These are phyloP conservation scores for Crocodylus rhombifer DNA, from an alignment of 2,797 vertebrate species.

Conservation along the genomic window DNA sequence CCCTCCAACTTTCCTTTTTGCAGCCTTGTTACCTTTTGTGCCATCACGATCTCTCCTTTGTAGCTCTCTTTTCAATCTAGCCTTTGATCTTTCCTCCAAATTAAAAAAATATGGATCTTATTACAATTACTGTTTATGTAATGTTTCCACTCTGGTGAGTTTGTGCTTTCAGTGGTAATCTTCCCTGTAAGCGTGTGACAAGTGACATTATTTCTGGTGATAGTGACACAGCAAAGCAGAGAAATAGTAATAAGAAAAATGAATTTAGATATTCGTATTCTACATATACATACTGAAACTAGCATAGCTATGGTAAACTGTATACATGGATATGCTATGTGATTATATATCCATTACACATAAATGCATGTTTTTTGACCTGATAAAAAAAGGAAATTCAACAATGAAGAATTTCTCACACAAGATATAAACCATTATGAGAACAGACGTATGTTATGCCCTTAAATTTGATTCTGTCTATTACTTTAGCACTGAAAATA, in stretches of 20 bases:
- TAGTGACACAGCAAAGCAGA: background rate
- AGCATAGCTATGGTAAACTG: background rate
- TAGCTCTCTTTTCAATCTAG: background rate
- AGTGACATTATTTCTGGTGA: background rate
- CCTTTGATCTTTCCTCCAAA: background rate
- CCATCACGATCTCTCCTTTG: background rate
- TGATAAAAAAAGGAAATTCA: background rate
- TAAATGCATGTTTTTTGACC: background rate
- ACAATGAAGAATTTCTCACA: background rate
- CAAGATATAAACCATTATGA: background rate
- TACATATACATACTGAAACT: background rate
- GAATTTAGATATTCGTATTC: background rate
- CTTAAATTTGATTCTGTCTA: background rate
- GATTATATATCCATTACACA: background rate
- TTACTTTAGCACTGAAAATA: background rate
- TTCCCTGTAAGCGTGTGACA: background rate
- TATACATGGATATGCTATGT: background rate
- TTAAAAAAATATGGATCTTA: accelerated
- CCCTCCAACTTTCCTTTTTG: no score
- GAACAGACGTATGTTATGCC: background rate
- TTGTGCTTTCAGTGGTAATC: background rate
- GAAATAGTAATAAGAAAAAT: background rate
- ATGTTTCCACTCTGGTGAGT: background rate
- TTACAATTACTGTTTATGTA: background rate
- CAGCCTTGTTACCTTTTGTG: background rate